Evolutionary conservation across 2,888 invertebrate species (phyloP).

Genomic region (Ichneumon xanthorius): DNA sequence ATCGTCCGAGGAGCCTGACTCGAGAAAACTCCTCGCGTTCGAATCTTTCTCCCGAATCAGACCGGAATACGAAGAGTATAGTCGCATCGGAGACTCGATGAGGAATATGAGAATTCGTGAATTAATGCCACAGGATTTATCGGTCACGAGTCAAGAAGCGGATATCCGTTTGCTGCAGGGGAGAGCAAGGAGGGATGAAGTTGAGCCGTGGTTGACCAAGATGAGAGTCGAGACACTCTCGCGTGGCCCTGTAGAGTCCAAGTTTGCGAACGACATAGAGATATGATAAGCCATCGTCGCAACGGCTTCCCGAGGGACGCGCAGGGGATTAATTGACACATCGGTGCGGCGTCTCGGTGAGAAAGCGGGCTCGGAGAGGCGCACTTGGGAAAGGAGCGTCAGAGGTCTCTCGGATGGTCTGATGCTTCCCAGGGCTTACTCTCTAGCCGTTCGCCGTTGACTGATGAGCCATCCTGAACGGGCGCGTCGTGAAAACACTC

Average conservation of each 20-base stretch:
- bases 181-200: conserved; percentile 53
- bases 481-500: conserved; percentile 80
- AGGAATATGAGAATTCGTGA: conserved; percentile 26
- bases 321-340: conserved; percentile 84
- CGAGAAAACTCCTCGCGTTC: conserved; percentile 15
- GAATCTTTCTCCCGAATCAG: conserved; percentile 35
- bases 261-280: conserved; percentile 65
- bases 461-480: conserved; percentile 83
- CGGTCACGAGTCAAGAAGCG: conserved; percentile 30
- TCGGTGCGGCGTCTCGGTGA: conserved; percentile 78
- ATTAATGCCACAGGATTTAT: conserved; percentile 47
- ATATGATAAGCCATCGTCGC: conserved; percentile 69
- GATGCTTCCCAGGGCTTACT: conserved; percentile 64
- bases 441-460: conserved; percentile 75
- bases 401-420: conserved; percentile 44
- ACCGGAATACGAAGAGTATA: not conserved
- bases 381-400: conserved; percentile 60
- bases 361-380: conserved; percentile 49
- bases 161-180: conserved; percentile 42
- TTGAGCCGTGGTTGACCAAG: conserved; percentile 25
- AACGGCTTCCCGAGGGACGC: conserved; percentile 69
- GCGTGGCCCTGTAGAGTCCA: conserved; percentile 54
- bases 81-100: not conserved
- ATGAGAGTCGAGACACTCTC: conserved; percentile 50
- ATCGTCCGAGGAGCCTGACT: conserved; percentile 63